phyloP scores from a whole-genome alignment of 2,797 vertebrate genomes.

The Spheniscus humboldti region DNA sequence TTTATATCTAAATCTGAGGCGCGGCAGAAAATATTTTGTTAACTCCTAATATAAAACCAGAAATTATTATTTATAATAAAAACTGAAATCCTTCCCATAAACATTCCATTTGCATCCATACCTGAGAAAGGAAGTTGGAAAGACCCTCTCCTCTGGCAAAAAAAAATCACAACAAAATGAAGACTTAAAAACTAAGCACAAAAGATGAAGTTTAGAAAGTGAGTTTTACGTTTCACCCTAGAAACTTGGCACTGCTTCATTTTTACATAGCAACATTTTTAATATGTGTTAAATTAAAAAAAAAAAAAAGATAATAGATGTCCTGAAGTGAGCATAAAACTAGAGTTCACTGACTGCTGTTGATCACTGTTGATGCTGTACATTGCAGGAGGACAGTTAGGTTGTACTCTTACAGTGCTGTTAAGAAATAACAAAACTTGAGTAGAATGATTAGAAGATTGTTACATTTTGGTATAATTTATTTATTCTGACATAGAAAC shows the following conservation, averaged over 20 bases:
- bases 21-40: neutral
- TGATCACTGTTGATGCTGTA: neutral
- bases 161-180: neutral
- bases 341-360: neutral
- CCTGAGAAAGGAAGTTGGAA: neutral
- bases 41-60: neutral
- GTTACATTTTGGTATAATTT: neutral
- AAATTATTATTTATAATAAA: neutral
- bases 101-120: neutral
- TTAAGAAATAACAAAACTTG: neutral
- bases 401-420: neutral
- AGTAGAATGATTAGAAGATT: neutral
- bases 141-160: neutral
- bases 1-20: neutral
- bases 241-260: neutral
- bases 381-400: neutral
- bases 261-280: neutral
- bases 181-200: neutral
- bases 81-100: neutral
- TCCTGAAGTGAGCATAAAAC: neutral
- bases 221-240: neutral
- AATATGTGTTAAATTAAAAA: neutral
- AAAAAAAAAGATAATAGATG: neutral
- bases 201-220: neutral
- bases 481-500: neutral